Evolutionary conservation across 2,113 vertebrate species (phyloP).

Genomic region (Gallinago media): DNA sequence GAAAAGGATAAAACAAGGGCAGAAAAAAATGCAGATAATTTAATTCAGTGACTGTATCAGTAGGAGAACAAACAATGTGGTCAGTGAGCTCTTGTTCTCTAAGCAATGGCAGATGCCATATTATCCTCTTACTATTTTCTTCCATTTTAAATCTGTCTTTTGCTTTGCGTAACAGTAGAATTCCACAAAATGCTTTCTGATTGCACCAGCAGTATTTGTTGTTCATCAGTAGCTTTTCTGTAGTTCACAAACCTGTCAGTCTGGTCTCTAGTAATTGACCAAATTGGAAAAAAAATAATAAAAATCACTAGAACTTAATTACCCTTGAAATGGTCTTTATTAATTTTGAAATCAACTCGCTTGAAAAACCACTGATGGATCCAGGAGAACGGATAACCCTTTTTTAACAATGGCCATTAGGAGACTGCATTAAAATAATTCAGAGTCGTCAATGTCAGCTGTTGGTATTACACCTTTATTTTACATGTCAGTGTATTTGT

Average conservation of each 20-base stretch:
- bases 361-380: conserved; percentile 48
- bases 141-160: not conserved
- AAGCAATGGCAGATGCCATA: not conserved
- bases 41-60: not conserved
- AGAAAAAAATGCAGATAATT: not conserved
- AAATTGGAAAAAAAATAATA: conserved; percentile 41
- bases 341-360: conserved; percentile 67
- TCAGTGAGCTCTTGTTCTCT: not conserved
- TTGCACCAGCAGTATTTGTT: not conserved
- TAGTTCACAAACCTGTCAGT: not conserved
- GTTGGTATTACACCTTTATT: conserved; percentile 5
- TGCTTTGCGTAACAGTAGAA: not conserved
- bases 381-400: conserved; percentile 13
- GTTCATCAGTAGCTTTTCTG: conserved; percentile 18
- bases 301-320: conserved; percentile 72
- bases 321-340: conserved; percentile 72
- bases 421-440: conserved; percentile 12
- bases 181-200: not conserved
- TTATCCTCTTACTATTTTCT: not conserved
- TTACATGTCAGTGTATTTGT: not conserved
- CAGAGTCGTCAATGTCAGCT: conserved; percentile 7
- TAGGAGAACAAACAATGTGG: not conserved
- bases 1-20: not conserved
- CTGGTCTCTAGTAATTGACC: conserved; percentile 55
- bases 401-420: conserved; percentile 50